phyloP scores from a whole-genome alignment of 2,888 invertebrate species.

The Caenorhabditis uteleia region DNA sequence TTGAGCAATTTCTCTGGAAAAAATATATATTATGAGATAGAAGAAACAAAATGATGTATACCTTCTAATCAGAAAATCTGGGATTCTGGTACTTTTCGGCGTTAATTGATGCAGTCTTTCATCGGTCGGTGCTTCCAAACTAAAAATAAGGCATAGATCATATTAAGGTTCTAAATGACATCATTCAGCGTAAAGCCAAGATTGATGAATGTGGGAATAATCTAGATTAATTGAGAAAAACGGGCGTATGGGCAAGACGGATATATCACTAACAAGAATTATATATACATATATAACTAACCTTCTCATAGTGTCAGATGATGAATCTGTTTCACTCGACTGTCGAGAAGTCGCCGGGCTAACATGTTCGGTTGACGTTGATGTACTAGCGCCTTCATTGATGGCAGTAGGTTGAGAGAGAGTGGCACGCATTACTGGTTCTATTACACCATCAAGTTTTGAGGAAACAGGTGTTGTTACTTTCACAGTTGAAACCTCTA shows the following conservation, averaged over 20 bases:
- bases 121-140: constrained; percentile 21
- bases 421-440: no score
- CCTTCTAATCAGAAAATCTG: constrained; percentile 36
- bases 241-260: no score
- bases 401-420: no score
- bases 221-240: no score
- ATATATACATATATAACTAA: constrained; percentile 3
- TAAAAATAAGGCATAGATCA: no score
- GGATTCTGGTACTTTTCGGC: constrained; percentile 12
- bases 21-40: background rate
- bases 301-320: constrained; percentile 30
- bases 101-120: constrained; percentile 8
- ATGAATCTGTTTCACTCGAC: constrained; percentile 46
- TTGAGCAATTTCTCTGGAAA: constrained; percentile 41
- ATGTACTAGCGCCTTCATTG: no score
- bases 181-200: no score
- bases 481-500: no score
- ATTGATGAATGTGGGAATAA: no score
- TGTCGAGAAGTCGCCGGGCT: constrained; percentile 48
- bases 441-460: no score
- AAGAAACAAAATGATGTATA: constrained; percentile 1
- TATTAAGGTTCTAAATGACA: no score
- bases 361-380: constrained; percentile 4
- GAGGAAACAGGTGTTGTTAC: no score
- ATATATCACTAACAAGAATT: background rate